Base-by-base conservation (phyloP, 1,140 invertebrate species). In the Drosophila lowei region DNA sequence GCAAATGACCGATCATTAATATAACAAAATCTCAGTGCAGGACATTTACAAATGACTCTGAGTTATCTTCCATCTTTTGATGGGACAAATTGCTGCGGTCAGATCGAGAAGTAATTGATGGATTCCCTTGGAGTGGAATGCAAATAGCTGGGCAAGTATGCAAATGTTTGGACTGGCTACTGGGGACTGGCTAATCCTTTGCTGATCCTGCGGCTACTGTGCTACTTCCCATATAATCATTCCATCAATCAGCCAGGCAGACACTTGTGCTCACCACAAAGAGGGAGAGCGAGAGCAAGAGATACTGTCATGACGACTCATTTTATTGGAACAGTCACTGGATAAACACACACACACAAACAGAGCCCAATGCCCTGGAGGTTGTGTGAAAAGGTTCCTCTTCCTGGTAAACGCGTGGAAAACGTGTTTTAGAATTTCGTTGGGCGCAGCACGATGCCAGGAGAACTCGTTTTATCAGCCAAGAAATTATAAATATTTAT, bases 391-490 rank as follows among this genome's bases (percentile, higher is more conserved):
- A 68, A 66, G 74, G 61, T 77, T 67, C 54, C 62, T 79, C 66
- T 86, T 86, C 81, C 77, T 78, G 81, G 81, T 86, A 86, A 86
- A 78, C 81, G 78, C 81, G 83, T 86, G 81, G 72, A 85, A 81
- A 80, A 77, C 72, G 72, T 75, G 72, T 75, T 74, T 67, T 13
- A 8, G 42, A 52, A 66, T 52, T 50, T 47, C 21, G 34, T 44
- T 52, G 41, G 49, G 48, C 52, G n/a, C 71, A 66, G 72, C 71
- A 15, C 58, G 61, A 52, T 59, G 67, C 58, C 43, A 49, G 46
- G 43, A 72, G 72, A 86, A 86, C 81, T 81, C 46, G 83, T 85
- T 85, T 85, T 86, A 80, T 86, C 77, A 66, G 57, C 52, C 6
- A 50, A 41, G 57, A 72, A 84, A 76, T 57, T 80, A 86, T 77